phyloP scores from a whole-genome alignment of 2,113 vertebrate genomes.

The Phalacrocorax aristotelis region DNA sequence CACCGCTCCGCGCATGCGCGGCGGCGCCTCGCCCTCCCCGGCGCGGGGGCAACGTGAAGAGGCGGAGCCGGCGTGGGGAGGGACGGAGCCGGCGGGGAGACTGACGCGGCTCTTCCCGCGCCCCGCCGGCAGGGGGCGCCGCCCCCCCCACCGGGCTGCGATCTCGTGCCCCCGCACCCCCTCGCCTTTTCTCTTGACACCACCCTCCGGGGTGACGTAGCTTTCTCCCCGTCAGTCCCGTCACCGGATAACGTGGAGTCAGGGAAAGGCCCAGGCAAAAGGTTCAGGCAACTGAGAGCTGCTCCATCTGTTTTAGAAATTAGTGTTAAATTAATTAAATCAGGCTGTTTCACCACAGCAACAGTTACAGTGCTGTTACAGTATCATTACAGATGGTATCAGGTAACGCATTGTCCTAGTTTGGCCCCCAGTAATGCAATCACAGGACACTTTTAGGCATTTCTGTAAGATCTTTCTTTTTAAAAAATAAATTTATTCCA shows the following conservation, averaged over 20 bases:
- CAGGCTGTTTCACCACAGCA: rapidly evolving
- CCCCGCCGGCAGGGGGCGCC: background rate
- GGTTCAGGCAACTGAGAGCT: rapidly evolving
- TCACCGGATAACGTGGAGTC: rapidly evolving
- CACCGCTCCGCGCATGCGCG: too few relatives aligned
- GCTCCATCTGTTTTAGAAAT: rapidly evolving
- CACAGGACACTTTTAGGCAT: background rate
- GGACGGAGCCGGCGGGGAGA: background rate
- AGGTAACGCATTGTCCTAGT: rapidly evolving
- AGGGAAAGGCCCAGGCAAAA: rapidly evolving
- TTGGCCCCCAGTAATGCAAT: too few relatives aligned
- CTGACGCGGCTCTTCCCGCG: too few relatives aligned
- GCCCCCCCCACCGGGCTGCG: too few relatives aligned
- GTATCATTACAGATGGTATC: rapidly evolving
- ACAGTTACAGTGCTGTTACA: rapidly evolving
- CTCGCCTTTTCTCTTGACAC: too few relatives aligned
- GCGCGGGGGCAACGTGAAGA: too few relatives aligned
- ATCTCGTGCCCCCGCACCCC: too few relatives aligned
- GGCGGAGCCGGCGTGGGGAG: too few relatives aligned
- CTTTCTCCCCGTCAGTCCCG: rapidly evolving
- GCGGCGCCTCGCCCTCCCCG: too few relatives aligned
- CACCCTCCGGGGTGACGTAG: rapidly evolving
- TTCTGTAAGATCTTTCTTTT: background rate
- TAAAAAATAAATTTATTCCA: background rate
- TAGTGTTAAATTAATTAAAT: rapidly evolving